Evolutionary conservation across 2,888 invertebrate species (phyloP), one percentile per base, ranked within the genome.

Genomic region (Notocelia uddmanniana): DNA sequence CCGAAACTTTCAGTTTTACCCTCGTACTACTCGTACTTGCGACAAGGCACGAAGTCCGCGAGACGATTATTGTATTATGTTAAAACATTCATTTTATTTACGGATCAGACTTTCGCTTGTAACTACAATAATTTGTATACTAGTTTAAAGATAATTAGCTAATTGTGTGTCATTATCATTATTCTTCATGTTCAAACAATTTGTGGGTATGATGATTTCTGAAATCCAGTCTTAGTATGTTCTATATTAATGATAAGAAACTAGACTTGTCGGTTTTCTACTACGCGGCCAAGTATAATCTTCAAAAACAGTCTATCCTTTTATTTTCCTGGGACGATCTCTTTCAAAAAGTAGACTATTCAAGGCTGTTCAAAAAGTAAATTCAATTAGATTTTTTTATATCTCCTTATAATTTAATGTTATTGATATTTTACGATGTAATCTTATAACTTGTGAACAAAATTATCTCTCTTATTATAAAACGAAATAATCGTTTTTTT

Each of bases 21-120:
- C 18, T 5, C 26, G 15, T n/a, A 15, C 18, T 0, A 1, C 5
- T 9, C n/a, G 31, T 57, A 60, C 19, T 13, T n/a, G 57, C 45
- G 57, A 66, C 55, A 66, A 66, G 55, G 66, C 55, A 45, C 55
- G 23, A 41, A 45, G 66, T 45, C 26, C n/a, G 45, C 23, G n/a
- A 23, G 26, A 45, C 37, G 23, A 18, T 41, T 41, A 11, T 66
- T 55, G 18, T n/a, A n/a, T n/a, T n/a, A n/a, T n/a, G n/a, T n/a
- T n/a, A n/a, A n/a, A 55, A 18, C 21, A 15, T 26, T 45, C 9
- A 19, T n/a, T 31, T 45, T 18, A 57, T 67, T 26, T 41, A 31
- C n/a, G 18, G 23, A 57, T 67, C 26, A 66, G 45, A 31, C 31
- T 15, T 62, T 13, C 18, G 19, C 19, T 62, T 48, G 9, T 45